Evolutionary conservation across 2,888 invertebrate species (phyloP).

Genomic region (Yponomeuta sedellus): DNA sequence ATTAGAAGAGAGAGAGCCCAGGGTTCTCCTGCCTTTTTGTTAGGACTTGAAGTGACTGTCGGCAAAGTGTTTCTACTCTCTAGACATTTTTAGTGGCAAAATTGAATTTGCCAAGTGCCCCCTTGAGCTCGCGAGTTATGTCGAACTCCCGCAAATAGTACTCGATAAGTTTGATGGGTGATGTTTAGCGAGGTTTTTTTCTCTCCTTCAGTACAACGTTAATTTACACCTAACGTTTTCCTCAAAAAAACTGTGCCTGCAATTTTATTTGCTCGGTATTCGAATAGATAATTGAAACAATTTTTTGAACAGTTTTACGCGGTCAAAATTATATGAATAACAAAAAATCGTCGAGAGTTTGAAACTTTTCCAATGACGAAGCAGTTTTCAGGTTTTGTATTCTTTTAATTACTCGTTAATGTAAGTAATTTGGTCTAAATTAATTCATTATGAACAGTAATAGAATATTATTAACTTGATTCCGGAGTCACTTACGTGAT

Average conservation of each 20-base stretch:
- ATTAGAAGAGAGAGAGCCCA: neutral
- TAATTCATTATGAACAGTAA: too few species aligned
- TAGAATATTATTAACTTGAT: too few species aligned
- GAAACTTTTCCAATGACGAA: too few species aligned
- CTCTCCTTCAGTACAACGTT: neutral
- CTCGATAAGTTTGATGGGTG: neutral
- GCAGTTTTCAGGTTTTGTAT: too few species aligned
- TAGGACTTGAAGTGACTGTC: constrained; percentile 4
- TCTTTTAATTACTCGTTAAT: too few species aligned
- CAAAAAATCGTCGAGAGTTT: too few species aligned
- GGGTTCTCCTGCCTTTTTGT: neutral
- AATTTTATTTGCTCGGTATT: neutral
- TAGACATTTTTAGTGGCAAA: neutral
- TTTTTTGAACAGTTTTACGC: too few species aligned
- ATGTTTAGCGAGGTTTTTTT: neutral
- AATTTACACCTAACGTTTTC: neutral
- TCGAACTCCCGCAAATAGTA: neutral
- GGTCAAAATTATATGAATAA: too few species aligned
- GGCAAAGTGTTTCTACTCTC: constrained; percentile 5
- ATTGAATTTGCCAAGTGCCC: neutral
- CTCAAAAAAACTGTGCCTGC: neutral
- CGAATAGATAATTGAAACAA: too few species aligned
- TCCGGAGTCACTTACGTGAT: too few species aligned
- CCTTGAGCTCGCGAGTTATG: neutral
- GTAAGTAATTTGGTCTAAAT: too few species aligned